These are phyloP conservation scores for Panagrolaimus sp. DNA, from an alignment of 1,140 invertebrate genomes.

Conservation along the genomic window DNA sequence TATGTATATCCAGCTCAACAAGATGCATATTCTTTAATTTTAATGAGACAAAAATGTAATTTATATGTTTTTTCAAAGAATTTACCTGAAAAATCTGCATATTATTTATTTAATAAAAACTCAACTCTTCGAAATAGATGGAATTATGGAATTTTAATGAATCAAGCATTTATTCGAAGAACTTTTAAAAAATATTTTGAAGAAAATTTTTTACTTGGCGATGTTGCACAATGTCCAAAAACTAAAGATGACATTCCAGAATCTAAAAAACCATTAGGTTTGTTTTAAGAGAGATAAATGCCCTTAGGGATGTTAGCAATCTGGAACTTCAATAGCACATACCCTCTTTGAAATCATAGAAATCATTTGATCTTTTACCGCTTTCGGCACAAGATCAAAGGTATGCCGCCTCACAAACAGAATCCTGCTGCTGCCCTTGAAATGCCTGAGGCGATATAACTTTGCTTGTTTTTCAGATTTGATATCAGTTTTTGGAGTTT, in stretches of 20 bases:
- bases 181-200: conserved; percentile 12
- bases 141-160: background rate
- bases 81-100: background rate
- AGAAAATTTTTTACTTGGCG: conserved; percentile 6
- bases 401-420: too few species aligned
- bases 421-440: too few species aligned
- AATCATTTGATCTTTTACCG: too few species aligned
- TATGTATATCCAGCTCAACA: conserved; percentile 10
- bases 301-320: too few species aligned
- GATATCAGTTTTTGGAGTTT: background rate
- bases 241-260: background rate
- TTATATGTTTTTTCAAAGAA: background rate
- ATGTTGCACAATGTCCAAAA: background rate
- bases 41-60: conserved; percentile 11
- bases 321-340: too few species aligned
- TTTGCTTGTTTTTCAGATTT: background rate
- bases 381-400: too few species aligned
- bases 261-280: background rate
- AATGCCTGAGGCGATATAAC: too few species aligned
- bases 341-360: too few species aligned
- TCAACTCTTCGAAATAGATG: background rate
- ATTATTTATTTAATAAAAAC: background rate
- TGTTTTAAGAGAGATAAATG: background rate
- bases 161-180: background rate
- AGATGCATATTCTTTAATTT: background rate